Conservation (phyloP, 2,888 invertebrate genomes). For the Anaspis maculata region DNA sequence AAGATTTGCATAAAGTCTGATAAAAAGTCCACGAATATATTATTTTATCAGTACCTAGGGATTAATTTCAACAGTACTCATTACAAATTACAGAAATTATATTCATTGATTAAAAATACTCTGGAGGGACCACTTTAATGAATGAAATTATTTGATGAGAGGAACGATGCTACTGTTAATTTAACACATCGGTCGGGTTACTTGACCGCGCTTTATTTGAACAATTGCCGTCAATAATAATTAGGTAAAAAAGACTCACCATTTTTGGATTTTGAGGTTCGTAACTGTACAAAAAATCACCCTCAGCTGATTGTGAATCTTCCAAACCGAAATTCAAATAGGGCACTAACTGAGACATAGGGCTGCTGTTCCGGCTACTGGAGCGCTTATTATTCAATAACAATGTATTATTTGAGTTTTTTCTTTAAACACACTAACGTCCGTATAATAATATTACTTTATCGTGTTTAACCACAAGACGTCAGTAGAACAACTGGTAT, state of each 20-base stretch:
- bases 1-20: conserved; percentile 6
- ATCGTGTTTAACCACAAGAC: conserved; percentile 7
- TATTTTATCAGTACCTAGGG: too few species aligned
- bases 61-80: too few species aligned
- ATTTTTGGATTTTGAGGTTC: conserved; percentile 27
- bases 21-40: conserved; percentile 31
- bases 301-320: conserved; percentile 26
- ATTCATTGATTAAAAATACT: too few species aligned
- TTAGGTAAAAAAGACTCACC: conserved; percentile 27
- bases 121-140: too few species aligned
- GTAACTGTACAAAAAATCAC: conserved; percentile 30
- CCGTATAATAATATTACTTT: too few species aligned
- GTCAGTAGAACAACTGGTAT: conserved; percentile 21
- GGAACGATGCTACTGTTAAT: too few species aligned
- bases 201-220: too few species aligned
- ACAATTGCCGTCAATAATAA: too few species aligned
- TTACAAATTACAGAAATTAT: too few species aligned
- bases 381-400: neutral
- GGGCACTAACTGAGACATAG: conserved; percentile 59
- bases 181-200: too few species aligned
- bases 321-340: conserved; percentile 40
- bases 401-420: neutral
- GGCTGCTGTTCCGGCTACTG: conserved; percentile 27
- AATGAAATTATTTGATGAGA: too few species aligned
- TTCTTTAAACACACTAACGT: too few species aligned